These are phyloP conservation scores for Enteromius viviparus DNA, from an alignment of 2,797 vertebrate species.

Conservation along the genomic window DNA sequence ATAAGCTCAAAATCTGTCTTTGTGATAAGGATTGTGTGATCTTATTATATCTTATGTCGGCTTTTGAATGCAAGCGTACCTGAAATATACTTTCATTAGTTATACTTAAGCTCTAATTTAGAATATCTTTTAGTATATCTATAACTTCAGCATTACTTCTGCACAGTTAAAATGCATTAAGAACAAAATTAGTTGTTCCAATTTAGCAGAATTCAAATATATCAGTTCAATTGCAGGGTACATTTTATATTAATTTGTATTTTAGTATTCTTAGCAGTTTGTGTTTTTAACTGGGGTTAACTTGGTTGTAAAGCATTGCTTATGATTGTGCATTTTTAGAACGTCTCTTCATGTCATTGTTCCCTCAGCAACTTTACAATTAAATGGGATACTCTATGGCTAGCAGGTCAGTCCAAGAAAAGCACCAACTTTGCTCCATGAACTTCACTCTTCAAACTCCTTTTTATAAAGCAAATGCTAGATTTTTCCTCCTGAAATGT, in stretches of 20 bases:
- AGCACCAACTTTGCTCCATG: conserved; percentile 4
- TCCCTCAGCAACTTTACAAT: not conserved
- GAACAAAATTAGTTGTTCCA: not conserved
- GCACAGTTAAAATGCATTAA: no score
- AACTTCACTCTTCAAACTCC: conserved; percentile 35
- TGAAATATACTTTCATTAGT: no score
- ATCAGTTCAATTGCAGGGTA: no score
- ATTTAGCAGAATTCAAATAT: not conserved
- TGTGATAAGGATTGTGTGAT: no score
- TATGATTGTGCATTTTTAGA: not conserved
- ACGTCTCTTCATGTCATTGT: not conserved
- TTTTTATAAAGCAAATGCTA: conserved; percentile 44
- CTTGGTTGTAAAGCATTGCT: not conserved
- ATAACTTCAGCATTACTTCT: not conserved
- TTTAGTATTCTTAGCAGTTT: not conserved
- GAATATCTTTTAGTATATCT: not conserved
- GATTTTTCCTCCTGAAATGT: conserved; percentile 69
- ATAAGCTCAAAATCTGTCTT: no score
- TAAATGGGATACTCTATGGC: not conserved
- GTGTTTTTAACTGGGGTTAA: not conserved
- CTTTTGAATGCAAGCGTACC: no score
- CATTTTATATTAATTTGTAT: no score
- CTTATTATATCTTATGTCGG: no score
- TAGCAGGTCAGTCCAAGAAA: conserved; percentile 9
- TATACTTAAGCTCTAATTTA: not conserved